A percentile compares a stretch with the other conserved stretches of the same genome.
These are phyloP conservation scores for Stichopus chloronotus DNA, from an alignment of 35 echinoderm and acorn worm species.

Conservation along the genomic window DNA sequence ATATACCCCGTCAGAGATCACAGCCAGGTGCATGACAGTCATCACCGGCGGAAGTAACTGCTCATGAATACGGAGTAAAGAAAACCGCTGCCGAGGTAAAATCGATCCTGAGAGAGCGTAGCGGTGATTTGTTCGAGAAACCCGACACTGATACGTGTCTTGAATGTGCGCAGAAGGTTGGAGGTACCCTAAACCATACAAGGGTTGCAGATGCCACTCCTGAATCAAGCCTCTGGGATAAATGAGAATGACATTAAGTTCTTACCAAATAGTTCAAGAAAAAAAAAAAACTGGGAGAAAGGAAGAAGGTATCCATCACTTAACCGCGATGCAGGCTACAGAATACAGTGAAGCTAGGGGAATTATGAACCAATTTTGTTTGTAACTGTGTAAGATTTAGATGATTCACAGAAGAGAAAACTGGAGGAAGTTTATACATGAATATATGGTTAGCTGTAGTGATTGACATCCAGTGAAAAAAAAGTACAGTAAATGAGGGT, in stretches of 20 bases:
- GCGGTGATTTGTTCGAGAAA: conserved; percentile 35
- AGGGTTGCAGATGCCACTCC: conserved; percentile 12
- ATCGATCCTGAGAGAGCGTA: conserved; percentile 31
- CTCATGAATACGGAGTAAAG: background rate
- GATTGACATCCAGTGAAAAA: too few species aligned
- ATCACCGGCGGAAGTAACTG: background rate
- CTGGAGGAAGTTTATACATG: too few species aligned
- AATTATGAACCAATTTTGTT: background rate
- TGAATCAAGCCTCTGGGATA: background rate
- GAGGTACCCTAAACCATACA: background rate
- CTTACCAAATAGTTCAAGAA: background rate
- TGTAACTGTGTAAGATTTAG: background rate
- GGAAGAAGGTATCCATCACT: background rate
- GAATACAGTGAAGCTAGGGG: background rate
- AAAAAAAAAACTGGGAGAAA: background rate
- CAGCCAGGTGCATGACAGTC: conserved; percentile 5
- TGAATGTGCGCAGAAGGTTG: conserved; percentile 34
- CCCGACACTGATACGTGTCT: conserved; percentile 32
- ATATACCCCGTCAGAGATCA: conserved; percentile 16
- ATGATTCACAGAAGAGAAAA: too few species aligned
- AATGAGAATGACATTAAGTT: conserved; percentile 6
- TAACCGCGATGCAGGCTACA: background rate
- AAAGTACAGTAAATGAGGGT: too few species aligned
- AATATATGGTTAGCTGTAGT: too few species aligned
- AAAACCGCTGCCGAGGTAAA: background rate